phyloP scores from a whole-genome alignment of 1,140 invertebrate species.

The Conus ventricosus region DNA sequence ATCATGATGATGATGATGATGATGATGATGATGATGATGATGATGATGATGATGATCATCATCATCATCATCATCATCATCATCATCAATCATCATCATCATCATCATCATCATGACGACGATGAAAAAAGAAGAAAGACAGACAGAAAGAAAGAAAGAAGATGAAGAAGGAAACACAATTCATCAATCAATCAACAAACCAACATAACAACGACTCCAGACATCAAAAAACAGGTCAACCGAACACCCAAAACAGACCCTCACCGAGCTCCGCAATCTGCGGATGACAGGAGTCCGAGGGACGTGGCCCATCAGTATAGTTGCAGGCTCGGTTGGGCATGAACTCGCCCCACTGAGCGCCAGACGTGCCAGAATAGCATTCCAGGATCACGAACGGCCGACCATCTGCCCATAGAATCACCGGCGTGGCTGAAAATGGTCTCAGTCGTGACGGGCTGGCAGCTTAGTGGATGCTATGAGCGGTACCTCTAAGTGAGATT shows the following conservation, averaged over 20 bases:
- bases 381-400: not conserved
- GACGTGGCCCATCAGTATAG: not conserved
- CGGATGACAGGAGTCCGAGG: not conserved
- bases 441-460: too few species aligned
- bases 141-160: not conserved
- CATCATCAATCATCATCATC: not conserved
- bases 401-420: not conserved
- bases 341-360: not conserved
- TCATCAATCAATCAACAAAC: not conserved
- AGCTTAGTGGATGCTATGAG: too few species aligned
- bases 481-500: too few species aligned
- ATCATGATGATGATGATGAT: not conserved
- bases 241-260: too few species aligned
- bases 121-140: not conserved
- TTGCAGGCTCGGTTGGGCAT: conserved; percentile 17
- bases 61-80: too few species aligned
- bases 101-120: not conserved
- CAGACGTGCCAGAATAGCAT: not conserved
- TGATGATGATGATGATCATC: not conserved
- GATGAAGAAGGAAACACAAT: not conserved
- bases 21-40: not conserved
- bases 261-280: not conserved
- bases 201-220: not conserved
- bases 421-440: too few species aligned
- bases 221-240: too few species aligned